Base-by-base conservation (phyloP, 2,797 vertebrate species). In the Danio albolineatus region DNA sequence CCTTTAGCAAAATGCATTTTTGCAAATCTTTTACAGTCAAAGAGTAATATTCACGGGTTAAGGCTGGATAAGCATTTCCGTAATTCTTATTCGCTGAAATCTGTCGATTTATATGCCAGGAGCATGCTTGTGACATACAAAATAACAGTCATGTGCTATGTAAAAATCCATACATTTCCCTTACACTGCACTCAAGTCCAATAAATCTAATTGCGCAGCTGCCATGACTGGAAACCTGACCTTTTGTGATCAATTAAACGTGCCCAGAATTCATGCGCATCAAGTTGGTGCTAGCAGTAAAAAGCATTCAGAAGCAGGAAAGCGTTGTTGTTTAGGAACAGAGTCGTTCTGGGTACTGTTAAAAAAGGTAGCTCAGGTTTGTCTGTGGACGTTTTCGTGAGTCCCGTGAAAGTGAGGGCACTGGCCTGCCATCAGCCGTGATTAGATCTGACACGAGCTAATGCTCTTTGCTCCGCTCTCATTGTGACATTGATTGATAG, bases 401-500 rank as follows among this genome's bases (percentile, higher is more conserved):
- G 41, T n/a, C 41, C 53, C 62, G 5, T 57, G 36, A 41, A 70
- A 76, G 80, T 61, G 49, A 76, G 80, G 79, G 79, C 70, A 65
- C 39, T 44, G 14, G 75, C 51, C 75, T 60, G 72, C 75, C 75
- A 72, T 80, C 76, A 77, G 43, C 57, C 10, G 16, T 62, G 79
- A 86, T 86, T 78, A 80, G 57, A 79, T 74, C 83, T 82, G 85
- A 85, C 85, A 74, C 28, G 43, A 78, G 79, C 73, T 78, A 83
- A 82, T 83, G 83, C 83, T 82, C 82, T 82, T 83, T 84, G 79
- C 74, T 74, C 70, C 21, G 16, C 64, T 67, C 73, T 71, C 64
- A 77, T 83, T 80, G 72, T 83, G 82, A 83, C 64, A 53, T 78
- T 82, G 82, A 85, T 79, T 83, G 79, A 81, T 83, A 76, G 79